Conservation (phyloP, 1,140 invertebrate species). For the Phortica variegata region DNA sequence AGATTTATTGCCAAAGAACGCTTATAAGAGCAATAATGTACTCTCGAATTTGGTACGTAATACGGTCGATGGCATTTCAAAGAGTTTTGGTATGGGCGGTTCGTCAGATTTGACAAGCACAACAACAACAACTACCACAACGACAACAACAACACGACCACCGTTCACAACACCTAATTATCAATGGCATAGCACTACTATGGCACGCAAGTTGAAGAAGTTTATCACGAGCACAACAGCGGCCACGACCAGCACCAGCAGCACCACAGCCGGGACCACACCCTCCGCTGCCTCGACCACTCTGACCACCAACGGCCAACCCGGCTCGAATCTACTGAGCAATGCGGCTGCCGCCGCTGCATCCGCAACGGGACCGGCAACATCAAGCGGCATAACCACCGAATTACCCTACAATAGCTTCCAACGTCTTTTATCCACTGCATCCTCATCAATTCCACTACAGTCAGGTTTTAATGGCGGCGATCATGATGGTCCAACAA, state of each 20-base stretch:
- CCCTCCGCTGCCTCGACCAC: constrained; percentile 5
- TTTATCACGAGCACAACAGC: constrained; percentile 59
- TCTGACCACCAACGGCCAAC: constrained; percentile 9
- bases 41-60: constrained; percentile 52
- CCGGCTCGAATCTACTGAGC: constrained; percentile 7
- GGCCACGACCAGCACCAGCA: constrained; percentile 59
- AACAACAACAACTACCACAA: constrained; percentile 51
- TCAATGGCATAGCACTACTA: constrained; percentile 55
- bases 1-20: constrained; percentile 44
- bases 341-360: constrained; percentile 16
- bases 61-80: constrained; percentile 48
- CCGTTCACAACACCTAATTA: constrained; percentile 52
- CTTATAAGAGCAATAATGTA: constrained; percentile 49
- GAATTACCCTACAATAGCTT: constrained; percentile 34
- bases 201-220: constrained; percentile 57
- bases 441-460: constrained; percentile 2
- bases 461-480: constrained; percentile 1
- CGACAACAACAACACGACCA: constrained; percentile 58
- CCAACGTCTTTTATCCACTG: constrained; percentile 38
- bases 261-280: constrained; percentile 44
- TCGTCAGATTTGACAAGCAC: constrained; percentile 16
- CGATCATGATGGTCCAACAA: neutral
- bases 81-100: constrained; percentile 45
- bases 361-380: constrained; percentile 29
- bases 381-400: constrained; percentile 32